These are phyloP conservation scores for Agrochola lota DNA, from an alignment of 2,888 invertebrate genomes.

Conservation along the genomic window DNA sequence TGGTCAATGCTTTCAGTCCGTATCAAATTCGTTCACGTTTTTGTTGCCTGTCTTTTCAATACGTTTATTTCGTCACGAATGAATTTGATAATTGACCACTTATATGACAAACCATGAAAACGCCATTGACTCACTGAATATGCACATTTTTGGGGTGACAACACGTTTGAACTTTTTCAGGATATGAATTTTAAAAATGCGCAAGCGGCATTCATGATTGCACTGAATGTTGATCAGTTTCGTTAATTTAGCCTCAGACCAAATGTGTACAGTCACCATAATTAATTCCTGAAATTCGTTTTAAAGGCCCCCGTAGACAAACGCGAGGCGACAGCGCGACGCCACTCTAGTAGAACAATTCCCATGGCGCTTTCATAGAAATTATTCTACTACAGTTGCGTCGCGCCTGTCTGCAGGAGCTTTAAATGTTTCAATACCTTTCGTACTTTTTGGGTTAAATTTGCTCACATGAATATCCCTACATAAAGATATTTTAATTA, in stretches of 20 bases:
- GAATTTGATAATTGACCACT: constrained; percentile 57
- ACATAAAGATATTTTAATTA: not conserved
- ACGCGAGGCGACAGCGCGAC: too few species aligned
- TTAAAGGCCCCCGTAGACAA: too few species aligned
- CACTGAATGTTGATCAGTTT: constrained; percentile 4
- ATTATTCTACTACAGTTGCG: too few species aligned
- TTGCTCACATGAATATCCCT: not conserved
- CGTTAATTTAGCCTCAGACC: not conserved
- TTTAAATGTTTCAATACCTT: not conserved
- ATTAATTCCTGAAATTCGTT: not conserved
- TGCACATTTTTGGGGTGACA: constrained; percentile 27
- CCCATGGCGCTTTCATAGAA: too few species aligned
- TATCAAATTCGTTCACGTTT: constrained; percentile 54
- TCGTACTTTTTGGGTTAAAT: not conserved
- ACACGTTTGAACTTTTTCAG: constrained; percentile 1
- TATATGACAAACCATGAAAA: constrained; percentile 52
- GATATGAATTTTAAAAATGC: constrained; percentile 21
- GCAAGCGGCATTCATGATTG: constrained; percentile 1
- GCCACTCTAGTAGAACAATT: too few species aligned
- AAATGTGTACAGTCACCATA: not conserved
- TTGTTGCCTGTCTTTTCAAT: constrained; percentile 55
- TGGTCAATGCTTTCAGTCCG: constrained; percentile 57
- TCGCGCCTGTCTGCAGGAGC: too few species aligned
- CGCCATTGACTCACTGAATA: constrained; percentile 15
- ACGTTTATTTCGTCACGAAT: constrained; percentile 53